Evolutionary conservation across 2,888 invertebrate species (phyloP).

Genomic region (Nezara viridula): DNA sequence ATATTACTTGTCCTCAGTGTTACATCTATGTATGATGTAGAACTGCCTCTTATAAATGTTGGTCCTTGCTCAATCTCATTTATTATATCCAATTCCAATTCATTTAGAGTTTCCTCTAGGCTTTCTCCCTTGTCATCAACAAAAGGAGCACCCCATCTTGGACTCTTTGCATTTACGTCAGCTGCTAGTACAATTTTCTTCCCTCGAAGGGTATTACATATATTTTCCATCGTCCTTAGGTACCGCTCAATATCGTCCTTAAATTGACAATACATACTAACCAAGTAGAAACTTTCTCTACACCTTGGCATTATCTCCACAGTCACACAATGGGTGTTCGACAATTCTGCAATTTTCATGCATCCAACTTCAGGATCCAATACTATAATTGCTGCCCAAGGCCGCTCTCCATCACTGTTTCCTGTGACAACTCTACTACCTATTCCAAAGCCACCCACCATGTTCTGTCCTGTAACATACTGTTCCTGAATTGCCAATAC

Average conservation of each 20-base stretch:
- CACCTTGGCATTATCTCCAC: not conserved
- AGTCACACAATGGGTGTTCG: not conserved
- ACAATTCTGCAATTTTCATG: not conserved
- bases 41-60: not conserved
- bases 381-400: conserved; percentile 24
- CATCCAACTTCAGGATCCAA: not conserved
- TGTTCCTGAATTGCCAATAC: not conserved
- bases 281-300: not conserved
- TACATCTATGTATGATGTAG: conserved; percentile 5
- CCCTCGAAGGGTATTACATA: not conserved
- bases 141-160: not conserved
- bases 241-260: not conserved
- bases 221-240: not conserved
- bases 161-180: conserved; percentile 14
- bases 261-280: not conserved
- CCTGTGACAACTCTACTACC: not conserved
- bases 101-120: not conserved
- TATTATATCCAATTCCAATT: not conserved
- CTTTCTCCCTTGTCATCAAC: not conserved
- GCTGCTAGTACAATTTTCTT: conserved; percentile 15
- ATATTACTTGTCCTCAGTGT: not conserved
- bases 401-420: not conserved
- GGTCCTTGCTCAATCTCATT: not conserved
- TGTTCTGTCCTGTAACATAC: not conserved
- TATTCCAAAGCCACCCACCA: conserved; percentile 17